These are phyloP conservation scores for Nycticebus coucang DNA, from an alignment of 2,113 vertebrate species.

Conservation along the genomic window DNA sequence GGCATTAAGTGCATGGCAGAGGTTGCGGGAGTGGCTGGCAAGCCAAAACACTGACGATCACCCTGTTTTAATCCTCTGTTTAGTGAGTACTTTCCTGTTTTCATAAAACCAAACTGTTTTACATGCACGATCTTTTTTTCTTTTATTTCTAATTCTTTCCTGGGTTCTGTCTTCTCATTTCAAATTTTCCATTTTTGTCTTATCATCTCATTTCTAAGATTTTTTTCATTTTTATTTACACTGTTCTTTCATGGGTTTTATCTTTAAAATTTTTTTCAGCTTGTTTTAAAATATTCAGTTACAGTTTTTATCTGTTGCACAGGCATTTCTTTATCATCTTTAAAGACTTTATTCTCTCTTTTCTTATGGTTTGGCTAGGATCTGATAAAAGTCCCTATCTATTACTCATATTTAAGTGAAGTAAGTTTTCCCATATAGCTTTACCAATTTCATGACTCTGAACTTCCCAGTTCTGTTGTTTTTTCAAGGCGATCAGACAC, in stretches of 20 bases:
- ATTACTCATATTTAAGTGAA: not conserved
- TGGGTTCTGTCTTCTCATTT: not conserved
- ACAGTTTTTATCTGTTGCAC: not conserved
- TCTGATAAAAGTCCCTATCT: not conserved
- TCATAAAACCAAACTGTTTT: not conserved
- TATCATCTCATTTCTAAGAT: not conserved
- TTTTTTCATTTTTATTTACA: slow-evolving; percentile 12
- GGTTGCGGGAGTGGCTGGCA: not conserved
- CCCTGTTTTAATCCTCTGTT: not conserved
- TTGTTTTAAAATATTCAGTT: not conserved
- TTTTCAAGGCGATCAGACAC: not conserved
- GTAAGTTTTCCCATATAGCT: not conserved
- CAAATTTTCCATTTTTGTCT: not conserved
- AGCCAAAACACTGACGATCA: not conserved
- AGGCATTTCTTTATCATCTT: not conserved
- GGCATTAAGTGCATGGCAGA: not conserved
- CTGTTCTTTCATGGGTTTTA: not conserved
- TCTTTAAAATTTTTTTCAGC: not conserved
- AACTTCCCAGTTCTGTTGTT: not conserved
- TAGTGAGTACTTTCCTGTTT: not conserved
- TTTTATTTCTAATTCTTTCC: not conserved
- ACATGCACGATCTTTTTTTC: not conserved
- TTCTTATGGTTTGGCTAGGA: not conserved
- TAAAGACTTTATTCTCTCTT: not conserved
- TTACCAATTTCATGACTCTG: not conserved